These are phyloP conservation scores for Drosophila siamana DNA, from an alignment of 2,888 invertebrate species.

Conservation along the genomic window DNA sequence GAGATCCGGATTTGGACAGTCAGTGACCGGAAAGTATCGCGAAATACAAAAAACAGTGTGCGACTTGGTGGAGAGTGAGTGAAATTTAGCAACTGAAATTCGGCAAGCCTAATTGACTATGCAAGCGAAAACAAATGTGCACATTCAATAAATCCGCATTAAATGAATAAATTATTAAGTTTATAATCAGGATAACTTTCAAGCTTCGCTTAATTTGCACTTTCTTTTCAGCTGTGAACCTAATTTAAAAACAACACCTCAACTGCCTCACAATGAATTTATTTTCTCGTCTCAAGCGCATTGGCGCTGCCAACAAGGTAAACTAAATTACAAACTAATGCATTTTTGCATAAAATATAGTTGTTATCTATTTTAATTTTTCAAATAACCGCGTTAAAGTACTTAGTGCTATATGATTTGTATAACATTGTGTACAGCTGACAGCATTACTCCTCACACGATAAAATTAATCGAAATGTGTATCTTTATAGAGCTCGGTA, in stretches of 20 bases:
- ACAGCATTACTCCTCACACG: not conserved
- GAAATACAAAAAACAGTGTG: not conserved
- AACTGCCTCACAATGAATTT: conserved; percentile 49
- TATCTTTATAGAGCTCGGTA: conserved; percentile 55
- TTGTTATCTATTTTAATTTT: conserved; percentile 25
- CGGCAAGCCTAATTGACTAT: not conserved
- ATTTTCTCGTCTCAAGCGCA: conserved; percentile 62
- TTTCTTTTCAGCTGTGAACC: conserved; percentile 4
- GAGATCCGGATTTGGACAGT: conserved; percentile 42
- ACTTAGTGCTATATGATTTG: not conserved
- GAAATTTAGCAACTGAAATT: conserved; percentile 6
- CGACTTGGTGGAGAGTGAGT: not conserved
- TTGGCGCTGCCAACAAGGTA: conserved; percentile 55
- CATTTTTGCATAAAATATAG: not conserved
- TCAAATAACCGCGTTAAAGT: not conserved
- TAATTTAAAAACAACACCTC: not conserved
- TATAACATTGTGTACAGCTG: not conserved
- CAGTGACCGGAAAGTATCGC: conserved; percentile 8
- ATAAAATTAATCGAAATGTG: not conserved
- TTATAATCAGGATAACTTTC: not conserved
- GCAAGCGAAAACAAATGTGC: not conserved
- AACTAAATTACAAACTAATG: not conserved
- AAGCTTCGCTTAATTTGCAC: not conserved
- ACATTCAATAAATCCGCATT: not conserved
- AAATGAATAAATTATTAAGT: not conserved